A percentile compares a stretch with the other conserved stretches of the same genome.
Conservation (phyloP, 2,113 vertebrate species). For the Actenoides lindsayi region DNA sequence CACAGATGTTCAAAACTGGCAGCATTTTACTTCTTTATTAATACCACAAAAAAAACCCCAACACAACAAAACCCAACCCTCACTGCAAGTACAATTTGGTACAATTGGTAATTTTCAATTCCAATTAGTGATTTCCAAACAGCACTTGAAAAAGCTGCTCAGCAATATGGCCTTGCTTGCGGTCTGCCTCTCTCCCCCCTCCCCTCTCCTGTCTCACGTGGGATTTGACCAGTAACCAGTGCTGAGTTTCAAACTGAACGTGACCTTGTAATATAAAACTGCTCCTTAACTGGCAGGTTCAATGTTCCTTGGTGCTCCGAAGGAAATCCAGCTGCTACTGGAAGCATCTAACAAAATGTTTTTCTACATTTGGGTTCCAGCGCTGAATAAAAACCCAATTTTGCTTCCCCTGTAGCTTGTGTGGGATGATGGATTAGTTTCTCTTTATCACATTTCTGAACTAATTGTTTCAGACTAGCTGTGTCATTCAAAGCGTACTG, state of each 20-base stretch:
- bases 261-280: background rate
- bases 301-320: background rate
- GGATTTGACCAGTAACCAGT: background rate
- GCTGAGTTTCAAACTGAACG: background rate
- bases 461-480: conserved; percentile 37
- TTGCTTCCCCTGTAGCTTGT: background rate
- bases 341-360: background rate
- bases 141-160: background rate
- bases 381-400: background rate
- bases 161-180: background rate
- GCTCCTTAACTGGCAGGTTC: background rate
- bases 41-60: too few relatives aligned
- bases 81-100: accelerated
- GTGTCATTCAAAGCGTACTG: background rate
- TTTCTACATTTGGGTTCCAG: background rate
- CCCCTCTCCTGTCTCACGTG: background rate
- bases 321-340: background rate
- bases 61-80: background rate
- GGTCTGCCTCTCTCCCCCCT: too few relatives aligned
- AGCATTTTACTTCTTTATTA: background rate
- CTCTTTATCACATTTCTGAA: conserved; percentile 11
- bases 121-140: background rate
- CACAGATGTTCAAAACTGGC: background rate
- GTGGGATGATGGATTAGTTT: background rate
- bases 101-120: too few relatives aligned